phyloP scores from a whole-genome alignment of 2,113 vertebrate genomes.

The Zosterops borbonicus region DNA sequence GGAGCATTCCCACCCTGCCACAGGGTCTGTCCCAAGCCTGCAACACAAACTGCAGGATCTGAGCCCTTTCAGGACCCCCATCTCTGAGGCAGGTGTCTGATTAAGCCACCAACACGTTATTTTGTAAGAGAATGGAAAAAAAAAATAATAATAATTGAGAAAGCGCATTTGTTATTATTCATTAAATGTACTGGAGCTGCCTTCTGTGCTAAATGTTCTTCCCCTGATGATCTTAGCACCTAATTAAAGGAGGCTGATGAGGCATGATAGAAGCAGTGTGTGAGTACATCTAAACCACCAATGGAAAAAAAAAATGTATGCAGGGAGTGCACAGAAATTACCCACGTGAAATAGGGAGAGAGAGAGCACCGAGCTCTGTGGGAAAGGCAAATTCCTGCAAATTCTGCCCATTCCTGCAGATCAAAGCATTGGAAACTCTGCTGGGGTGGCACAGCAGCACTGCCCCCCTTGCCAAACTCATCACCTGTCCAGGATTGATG shows the following conservation, averaged over 20 bases:
- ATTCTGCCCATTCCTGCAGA: not conserved
- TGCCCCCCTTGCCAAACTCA: not conserved
- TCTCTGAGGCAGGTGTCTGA: not conserved
- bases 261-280: not conserved
- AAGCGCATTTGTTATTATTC: conserved; percentile 6
- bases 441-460: not conserved
- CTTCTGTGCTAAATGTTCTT: conserved; percentile 43
- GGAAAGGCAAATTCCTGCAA: not conserved
- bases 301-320: not conserved
- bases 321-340: not conserved
- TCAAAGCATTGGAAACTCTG: not conserved
- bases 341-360: not conserved
- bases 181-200: conserved; percentile 32
- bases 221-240: conserved; percentile 38
- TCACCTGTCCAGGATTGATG: not conserved
- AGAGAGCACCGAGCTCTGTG: not conserved
- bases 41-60: not conserved
- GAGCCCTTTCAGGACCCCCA: not conserved
- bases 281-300: not conserved
- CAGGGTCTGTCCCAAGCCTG: not conserved
- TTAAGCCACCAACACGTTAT: not conserved
- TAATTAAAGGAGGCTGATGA: conserved; percentile 50
- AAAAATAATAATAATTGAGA: not conserved
- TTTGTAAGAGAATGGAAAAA: not conserved
- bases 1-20: not conserved